Conservation (phyloP, 2,888 invertebrate genomes). For the Acanthosepion lycidas region DNA sequence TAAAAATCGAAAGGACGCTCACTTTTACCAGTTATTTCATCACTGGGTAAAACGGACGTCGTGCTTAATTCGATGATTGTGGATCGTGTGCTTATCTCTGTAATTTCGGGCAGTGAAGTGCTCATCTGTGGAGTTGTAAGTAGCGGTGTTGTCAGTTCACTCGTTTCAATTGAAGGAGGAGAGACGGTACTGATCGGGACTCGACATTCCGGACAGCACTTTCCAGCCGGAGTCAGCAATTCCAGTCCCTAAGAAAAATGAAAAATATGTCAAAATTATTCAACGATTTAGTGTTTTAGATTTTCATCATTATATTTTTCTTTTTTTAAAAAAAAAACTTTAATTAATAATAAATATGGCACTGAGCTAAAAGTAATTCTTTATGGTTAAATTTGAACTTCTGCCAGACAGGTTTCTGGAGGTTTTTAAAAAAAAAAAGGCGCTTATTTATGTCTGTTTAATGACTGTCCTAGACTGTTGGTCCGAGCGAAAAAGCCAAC, state of each 20-base stretch:
- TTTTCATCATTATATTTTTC: too few relatives aligned
- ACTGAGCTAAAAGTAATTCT: too few relatives aligned
- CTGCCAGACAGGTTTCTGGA: too few relatives aligned
- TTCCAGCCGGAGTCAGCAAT: constrained; percentile 33
- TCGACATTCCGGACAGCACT: constrained; percentile 48
- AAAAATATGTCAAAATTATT: too few relatives aligned
- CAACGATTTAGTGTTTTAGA: too few relatives aligned
- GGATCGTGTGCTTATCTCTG: background rate
- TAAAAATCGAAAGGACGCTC: background rate
- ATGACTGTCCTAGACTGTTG: too few relatives aligned
- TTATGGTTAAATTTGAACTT: too few relatives aligned
- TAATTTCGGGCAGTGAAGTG: background rate
- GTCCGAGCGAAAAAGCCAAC: too few relatives aligned
- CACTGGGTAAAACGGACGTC: background rate
- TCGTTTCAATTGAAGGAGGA: background rate
- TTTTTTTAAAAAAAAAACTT: too few relatives aligned
- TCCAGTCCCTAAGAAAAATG: background rate
- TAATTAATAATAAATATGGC: too few relatives aligned
- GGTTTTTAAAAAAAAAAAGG: too few relatives aligned
- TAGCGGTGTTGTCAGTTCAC: background rate
- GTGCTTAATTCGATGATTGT: background rate
- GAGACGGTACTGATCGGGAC: background rate
- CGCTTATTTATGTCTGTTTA: too few relatives aligned
- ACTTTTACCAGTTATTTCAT: background rate
- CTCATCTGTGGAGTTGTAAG: background rate